Conservation (phyloP, 1,140 invertebrate species). For the Listronotus bonariensis region DNA sequence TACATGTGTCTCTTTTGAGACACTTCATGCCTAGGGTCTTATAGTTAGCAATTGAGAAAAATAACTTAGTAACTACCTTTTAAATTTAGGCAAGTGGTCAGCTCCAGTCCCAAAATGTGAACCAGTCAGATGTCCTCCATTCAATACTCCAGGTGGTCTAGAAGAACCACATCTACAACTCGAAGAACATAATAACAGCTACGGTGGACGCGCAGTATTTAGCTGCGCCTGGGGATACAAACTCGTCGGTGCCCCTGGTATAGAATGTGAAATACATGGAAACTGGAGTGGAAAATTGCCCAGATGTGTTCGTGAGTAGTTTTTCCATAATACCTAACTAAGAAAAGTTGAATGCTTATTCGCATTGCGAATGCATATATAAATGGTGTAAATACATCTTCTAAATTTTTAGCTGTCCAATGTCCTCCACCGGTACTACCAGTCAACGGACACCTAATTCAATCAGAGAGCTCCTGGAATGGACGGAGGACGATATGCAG, state of each 20-base stretch:
- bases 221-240: slow-evolving; percentile 81
- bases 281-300: slow-evolving; percentile 78
- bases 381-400: too few species aligned
- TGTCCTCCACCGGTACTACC: slow-evolving; percentile 75
- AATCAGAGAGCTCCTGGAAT: slow-evolving; percentile 57
- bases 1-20: too few species aligned
- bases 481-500: slow-evolving; percentile 66
- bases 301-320: slow-evolving; percentile 69
- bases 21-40: too few species aligned
- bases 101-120: slow-evolving; percentile 70
- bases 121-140: slow-evolving; percentile 71
- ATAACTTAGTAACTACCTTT: too few species aligned
- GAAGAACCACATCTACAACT: slow-evolving; percentile 61
- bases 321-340: too few species aligned
- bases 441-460: slow-evolving; percentile 70
- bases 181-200: slow-evolving; percentile 67
- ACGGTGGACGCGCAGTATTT: slow-evolving; percentile 74
- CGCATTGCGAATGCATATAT: too few species aligned
- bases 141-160: slow-evolving; percentile 60
- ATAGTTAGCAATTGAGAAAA: too few species aligned
- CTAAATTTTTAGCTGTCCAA: slow-evolving; percentile 70
- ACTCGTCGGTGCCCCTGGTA: slow-evolving; percentile 70
- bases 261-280: slow-evolving; percentile 77
- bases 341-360: too few species aligned
- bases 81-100: slow-evolving; percentile 85